Conservation (phyloP, 2,888 invertebrate species). For the Agrochola lychnidis region DNA sequence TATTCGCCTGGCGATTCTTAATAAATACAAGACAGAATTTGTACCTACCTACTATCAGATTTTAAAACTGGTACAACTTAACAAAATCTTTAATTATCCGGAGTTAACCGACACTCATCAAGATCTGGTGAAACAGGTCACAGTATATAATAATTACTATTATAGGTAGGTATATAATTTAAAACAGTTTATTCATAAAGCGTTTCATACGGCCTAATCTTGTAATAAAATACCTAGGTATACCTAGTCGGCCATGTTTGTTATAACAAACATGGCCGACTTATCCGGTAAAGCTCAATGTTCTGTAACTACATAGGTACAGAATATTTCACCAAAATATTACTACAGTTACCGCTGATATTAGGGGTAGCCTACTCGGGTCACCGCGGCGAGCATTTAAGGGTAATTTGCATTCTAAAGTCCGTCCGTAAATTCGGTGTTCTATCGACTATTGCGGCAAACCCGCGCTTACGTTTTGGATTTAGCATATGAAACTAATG, state of each 20-base stretch:
- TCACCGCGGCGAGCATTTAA: conserved; percentile 35
- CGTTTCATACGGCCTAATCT: too few species aligned
- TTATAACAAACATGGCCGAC: not conserved
- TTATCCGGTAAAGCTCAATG: conserved; percentile 16
- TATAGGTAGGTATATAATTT: not conserved
- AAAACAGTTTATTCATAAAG: not conserved
- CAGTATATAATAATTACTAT: too few species aligned
- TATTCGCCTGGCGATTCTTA: not conserved
- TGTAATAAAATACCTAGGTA: not conserved
- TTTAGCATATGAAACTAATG: conserved; percentile 53
- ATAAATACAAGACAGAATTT: not conserved
- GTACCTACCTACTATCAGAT: not conserved
- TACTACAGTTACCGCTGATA: conserved; percentile 9
- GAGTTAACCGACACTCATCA: not conserved
- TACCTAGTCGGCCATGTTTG: not conserved
- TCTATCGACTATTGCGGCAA: conserved; percentile 55
- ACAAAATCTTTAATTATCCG: not conserved
- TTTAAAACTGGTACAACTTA: not conserved
- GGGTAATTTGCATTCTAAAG: conserved; percentile 59
- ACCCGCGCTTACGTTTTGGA: conserved; percentile 37
- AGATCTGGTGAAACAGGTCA: not conserved
- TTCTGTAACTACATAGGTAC: conserved; percentile 17
- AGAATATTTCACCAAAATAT: conserved; percentile 26
- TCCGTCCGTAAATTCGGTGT: conserved; percentile 48
- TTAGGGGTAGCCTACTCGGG: conserved; percentile 18